phyloP scores from a whole-genome alignment of 2,797 vertebrate genomes.

The Bovichtus variegatus region DNA sequence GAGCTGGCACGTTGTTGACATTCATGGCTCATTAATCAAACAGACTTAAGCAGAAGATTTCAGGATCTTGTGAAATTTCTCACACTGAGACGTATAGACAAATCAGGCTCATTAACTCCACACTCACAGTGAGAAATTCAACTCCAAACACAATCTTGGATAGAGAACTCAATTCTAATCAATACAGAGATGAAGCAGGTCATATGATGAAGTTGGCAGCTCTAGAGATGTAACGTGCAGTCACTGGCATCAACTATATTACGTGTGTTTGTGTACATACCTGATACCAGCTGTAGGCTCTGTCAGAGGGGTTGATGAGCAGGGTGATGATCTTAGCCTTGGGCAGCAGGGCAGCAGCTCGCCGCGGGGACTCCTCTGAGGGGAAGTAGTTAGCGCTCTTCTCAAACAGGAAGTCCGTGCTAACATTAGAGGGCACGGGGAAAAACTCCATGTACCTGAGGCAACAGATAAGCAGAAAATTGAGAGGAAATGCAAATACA shows the following conservation, averaged over 20 bases:
- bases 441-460: constrained; percentile 98
- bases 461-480: constrained; percentile 38
- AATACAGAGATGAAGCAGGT: constrained; percentile 21
- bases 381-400: constrained; percentile 98
- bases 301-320: constrained; percentile 95
- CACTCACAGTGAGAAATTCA: neutral
- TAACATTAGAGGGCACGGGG: constrained; percentile 91
- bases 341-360: constrained; percentile 92
- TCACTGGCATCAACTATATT: constrained; percentile 9
- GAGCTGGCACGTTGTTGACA: constrained; percentile 29
- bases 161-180: constrained; percentile 29
- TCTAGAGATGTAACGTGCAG: constrained; percentile 3
- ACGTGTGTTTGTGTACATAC: constrained; percentile 74
- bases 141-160: constrained; percentile 14
- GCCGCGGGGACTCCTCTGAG: constrained; percentile 92
- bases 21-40: constrained; percentile 52
- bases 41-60: constrained; percentile 17
- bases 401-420: constrained; percentile 94
- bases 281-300: constrained; percentile 99
- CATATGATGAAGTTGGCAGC: constrained; percentile 6
- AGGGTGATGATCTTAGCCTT: constrained; percentile 98
- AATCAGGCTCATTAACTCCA: constrained; percentile 45
- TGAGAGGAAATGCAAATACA: constrained; percentile 10
- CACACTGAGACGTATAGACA: constrained; percentile 13
- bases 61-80: constrained; percentile 36